These are phyloP conservation scores for Dryobates pubescens DNA, from an alignment of 2,797 vertebrate species.

Conservation along the genomic window DNA sequence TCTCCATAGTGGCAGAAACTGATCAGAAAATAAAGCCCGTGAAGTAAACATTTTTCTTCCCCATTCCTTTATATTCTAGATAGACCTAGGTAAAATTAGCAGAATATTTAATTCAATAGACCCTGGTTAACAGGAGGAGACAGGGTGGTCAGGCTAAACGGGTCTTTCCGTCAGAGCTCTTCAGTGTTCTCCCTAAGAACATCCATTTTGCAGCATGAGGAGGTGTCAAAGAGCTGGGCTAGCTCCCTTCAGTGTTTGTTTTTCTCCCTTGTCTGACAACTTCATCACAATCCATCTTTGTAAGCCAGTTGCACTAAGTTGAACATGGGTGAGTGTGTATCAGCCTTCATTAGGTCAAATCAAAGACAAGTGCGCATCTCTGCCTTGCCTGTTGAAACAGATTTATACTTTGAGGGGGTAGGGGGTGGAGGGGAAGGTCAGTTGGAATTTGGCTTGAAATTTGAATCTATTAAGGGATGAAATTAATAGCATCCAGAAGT, in stretches of 20 bases:
- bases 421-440: conserved; percentile 24
- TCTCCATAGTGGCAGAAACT: neutral
- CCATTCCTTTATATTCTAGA: neutral
- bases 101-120: neutral
- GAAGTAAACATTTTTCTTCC: neutral
- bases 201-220: conserved; percentile 31
- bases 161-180: conserved; percentile 17
- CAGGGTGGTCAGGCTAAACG: neutral
- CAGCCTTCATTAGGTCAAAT: conserved; percentile 44
- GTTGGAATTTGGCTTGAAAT: conserved; percentile 65
- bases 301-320: conserved; percentile 41
- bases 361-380: conserved; percentile 26
- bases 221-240: conserved; percentile 25
- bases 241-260: conserved; percentile 34
- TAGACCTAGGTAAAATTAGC: neutral
- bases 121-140: conserved; percentile 5
- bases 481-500: conserved; percentile 71
- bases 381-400: conserved; percentile 3
- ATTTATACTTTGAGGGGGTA: neutral
- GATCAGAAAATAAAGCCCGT: neutral
- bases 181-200: conserved; percentile 52
- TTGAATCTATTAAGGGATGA: conserved; percentile 55
- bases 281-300: conserved; percentile 56
- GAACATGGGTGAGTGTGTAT: conserved; percentile 34
- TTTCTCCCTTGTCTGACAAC: conserved; percentile 46